These are phyloP conservation scores for Argynnis bischoffii DNA, from an alignment of 2,888 invertebrate species.

Conservation along the genomic window DNA sequence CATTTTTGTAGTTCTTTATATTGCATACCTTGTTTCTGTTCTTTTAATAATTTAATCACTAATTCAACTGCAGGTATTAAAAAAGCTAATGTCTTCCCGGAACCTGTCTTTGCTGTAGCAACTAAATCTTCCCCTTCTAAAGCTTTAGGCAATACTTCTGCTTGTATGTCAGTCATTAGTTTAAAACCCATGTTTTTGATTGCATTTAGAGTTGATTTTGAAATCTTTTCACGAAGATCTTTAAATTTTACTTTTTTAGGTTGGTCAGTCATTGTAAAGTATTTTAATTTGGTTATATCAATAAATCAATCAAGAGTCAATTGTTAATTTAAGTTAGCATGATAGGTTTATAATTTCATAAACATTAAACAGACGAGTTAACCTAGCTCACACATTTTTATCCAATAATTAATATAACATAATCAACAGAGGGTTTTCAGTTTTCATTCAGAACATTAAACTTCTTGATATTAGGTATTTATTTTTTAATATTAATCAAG, in stretches of 20 bases:
- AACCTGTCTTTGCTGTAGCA: constrained; percentile 97
- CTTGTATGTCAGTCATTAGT: constrained; percentile 96
- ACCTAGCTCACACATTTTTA: no score
- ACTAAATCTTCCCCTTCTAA: constrained; percentile 95
- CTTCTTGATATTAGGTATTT: no score
- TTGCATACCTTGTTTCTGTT: constrained; percentile 36
- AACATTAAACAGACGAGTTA: no score
- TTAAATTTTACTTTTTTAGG: constrained; percentile 69
- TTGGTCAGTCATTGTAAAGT: constrained; percentile 45
- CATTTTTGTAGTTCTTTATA: neutral
- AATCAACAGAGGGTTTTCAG: no score
- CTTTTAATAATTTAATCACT: constrained; percentile 83
- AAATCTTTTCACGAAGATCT: constrained; percentile 83
- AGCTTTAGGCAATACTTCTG: constrained; percentile 91
- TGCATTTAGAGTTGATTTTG: constrained; percentile 88
- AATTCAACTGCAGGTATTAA: constrained; percentile 96
- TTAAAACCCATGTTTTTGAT: constrained; percentile 94
- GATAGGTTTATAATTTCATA: no score
- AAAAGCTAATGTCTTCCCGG: constrained; percentile 98
- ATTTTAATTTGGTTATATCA: neutral
- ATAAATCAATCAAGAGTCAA: no score
- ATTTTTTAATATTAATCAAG: no score
- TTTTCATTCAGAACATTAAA: no score
- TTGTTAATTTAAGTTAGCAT: no score
- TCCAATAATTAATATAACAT: no score